Percentiles rank a stretch among this genome's conserved stretches.
Evolutionary conservation across 2,888 invertebrate species (phyloP).

Genomic region (Volucella inanis): DNA sequence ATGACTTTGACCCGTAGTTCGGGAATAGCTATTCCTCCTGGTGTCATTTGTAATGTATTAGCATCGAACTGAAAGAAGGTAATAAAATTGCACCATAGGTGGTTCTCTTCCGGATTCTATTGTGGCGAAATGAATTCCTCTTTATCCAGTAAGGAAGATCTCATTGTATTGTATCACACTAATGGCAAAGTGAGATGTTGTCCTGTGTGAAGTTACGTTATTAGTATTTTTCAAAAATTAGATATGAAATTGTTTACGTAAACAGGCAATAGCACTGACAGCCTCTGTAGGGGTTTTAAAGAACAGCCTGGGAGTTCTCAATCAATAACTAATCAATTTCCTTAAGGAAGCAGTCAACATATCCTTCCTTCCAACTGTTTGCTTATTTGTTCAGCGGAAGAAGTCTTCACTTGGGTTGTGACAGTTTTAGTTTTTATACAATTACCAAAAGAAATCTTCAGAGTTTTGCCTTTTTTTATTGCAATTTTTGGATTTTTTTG

Average conservation of each 20-base stretch:
- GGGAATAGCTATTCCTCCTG: constrained; percentile 39
- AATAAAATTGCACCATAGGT: constrained; percentile 76
- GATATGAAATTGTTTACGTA: constrained; percentile 72
- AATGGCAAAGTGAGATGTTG: constrained; percentile 65
- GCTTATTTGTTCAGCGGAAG: constrained; percentile 64
- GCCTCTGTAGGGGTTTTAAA: constrained; percentile 25
- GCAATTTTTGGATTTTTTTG: constrained; percentile 15
- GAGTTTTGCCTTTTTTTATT: constrained; percentile 33
- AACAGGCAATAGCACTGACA: constrained; percentile 64
- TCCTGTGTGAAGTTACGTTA: constrained; percentile 68
- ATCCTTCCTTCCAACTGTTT: constrained; percentile 42
- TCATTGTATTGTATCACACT: constrained; percentile 51
- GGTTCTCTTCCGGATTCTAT: constrained; percentile 75
- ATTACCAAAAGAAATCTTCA: constrained; percentile 41
- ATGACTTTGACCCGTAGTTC: constrained; percentile 41
- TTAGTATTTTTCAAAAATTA: constrained; percentile 18
- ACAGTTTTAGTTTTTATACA: constrained; percentile 59
- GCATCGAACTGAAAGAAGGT: constrained; percentile 61
- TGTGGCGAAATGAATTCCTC: constrained; percentile 67
- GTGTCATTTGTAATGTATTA: constrained; percentile 73
- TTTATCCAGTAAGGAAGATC: constrained; percentile 48
- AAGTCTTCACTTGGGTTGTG: constrained; percentile 72
- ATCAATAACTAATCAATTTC: constrained; percentile 75
- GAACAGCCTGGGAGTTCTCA: constrained; percentile 67
- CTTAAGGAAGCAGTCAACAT: constrained; percentile 46